Conservation (phyloP, 2,888 invertebrate genomes). For the Gortyna flavago region DNA sequence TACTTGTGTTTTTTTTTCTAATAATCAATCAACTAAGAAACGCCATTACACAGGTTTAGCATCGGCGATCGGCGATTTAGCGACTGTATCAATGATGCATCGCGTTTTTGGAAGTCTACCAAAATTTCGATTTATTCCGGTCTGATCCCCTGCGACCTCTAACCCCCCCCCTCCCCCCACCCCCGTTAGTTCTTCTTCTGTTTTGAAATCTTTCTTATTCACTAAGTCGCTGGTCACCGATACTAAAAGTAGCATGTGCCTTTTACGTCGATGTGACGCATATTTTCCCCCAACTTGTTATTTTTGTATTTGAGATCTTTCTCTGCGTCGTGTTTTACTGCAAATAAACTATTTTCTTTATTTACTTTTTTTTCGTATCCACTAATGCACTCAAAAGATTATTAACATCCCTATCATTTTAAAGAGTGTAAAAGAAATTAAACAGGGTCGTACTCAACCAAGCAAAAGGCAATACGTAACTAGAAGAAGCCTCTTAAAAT, state of each 20-base stretch:
- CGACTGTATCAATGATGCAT: background rate
- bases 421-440: too few species aligned
- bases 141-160: too few species aligned
- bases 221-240: background rate
- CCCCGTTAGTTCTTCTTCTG: too few species aligned
- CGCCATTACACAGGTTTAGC: background rate
- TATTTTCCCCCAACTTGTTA: background rate
- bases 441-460: background rate
- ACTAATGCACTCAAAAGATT: constrained; percentile 1
- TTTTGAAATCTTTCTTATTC: too few species aligned
- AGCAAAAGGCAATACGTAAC: background rate
- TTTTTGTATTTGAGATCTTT: background rate
- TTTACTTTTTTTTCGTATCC: background rate
- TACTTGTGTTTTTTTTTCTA: background rate
- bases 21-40: background rate
- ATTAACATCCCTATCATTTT: background rate
- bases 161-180: too few species aligned
- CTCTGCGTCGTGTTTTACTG: background rate
- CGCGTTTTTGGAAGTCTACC: background rate
- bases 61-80: too few species aligned
- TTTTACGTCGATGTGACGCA: background rate
- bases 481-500: constrained; percentile 12
- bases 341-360: background rate
- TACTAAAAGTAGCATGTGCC: background rate
- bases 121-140: too few species aligned